phyloP scores from a whole-genome alignment of 2,797 vertebrate species.

The Helostoma temminkii region DNA sequence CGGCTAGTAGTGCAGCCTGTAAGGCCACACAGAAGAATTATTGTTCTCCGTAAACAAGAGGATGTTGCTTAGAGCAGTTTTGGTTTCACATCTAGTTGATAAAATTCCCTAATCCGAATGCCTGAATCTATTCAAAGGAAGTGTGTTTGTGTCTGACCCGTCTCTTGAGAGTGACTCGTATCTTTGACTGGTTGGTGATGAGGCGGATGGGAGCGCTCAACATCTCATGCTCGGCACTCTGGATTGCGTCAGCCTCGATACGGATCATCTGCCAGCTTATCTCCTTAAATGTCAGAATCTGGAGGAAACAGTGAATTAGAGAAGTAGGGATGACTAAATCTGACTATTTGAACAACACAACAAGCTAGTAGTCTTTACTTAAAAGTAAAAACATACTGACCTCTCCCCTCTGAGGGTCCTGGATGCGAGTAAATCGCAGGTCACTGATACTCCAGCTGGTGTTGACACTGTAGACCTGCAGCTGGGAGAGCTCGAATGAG shows the following conservation, averaged over 20 bases:
- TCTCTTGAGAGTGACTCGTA: conserved; percentile 97
- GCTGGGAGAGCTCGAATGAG: conserved; percentile 98
- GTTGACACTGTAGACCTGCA: conserved; percentile 98
- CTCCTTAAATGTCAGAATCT: conserved; percentile 99
- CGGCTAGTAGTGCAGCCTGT: conserved; percentile 24
- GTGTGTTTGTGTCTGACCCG: conserved; percentile 84
- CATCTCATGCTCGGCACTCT: conserved; percentile 95
- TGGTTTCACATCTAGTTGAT: conserved; percentile 3
- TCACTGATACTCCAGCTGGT: conserved; percentile 93
- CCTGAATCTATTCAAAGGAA: conserved; percentile 2
- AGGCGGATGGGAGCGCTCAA: conserved; percentile 96
- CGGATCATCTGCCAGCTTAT: conserved; percentile 99
- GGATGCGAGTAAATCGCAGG: conserved; percentile 94
- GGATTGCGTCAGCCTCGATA: conserved; percentile 98
- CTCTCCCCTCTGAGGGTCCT: conserved; percentile 94
- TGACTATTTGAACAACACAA: not conserved
- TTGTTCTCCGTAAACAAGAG: conserved; percentile 20
- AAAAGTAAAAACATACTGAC: conserved; percentile 68
- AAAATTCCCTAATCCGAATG: conserved; percentile 1
- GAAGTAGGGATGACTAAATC: not conserved
- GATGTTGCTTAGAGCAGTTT: conserved; percentile 17
- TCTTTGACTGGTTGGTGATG: conserved; percentile 99
- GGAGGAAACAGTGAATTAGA: conserved; percentile 26
- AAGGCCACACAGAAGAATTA: conserved; percentile 38
- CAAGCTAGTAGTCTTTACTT: not conserved